These are phyloP conservation scores for Eubasilissa splendida DNA, from an alignment of 2,888 invertebrate species.

Conservation along the genomic window DNA sequence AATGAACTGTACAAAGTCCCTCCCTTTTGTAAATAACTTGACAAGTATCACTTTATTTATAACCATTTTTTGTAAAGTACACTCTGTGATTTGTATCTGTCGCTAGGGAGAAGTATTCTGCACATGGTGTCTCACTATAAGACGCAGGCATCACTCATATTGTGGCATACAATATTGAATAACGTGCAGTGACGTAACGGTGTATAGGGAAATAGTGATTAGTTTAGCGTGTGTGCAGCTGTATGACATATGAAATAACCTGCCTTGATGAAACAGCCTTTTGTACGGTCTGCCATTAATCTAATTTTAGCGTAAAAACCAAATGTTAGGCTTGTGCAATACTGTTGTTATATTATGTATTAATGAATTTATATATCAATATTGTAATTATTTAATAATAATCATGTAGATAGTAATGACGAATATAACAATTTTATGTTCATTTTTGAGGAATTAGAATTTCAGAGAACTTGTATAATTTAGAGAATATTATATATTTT, in stretches of 20 bases:
- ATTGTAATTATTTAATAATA: conserved; percentile 18
- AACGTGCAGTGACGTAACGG: background rate
- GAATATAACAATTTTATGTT: conserved; percentile 32
- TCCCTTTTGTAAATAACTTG: conserved; percentile 14
- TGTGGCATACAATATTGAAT: background rate
- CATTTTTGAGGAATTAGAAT: conserved; percentile 39
- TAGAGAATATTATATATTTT: conserved; percentile 44
- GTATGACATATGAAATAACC: conserved; percentile 48
- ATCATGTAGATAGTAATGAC: conserved; percentile 25
- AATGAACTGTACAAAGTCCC: conserved; percentile 19
- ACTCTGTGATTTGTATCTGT: conserved; percentile 51
- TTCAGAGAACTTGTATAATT: conserved; percentile 38
- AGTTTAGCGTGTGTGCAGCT: conserved; percentile 50
- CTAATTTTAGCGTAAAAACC: conserved; percentile 56
- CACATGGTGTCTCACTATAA: background rate
- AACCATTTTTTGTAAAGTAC: conserved; percentile 37
- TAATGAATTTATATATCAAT: conserved; percentile 40
- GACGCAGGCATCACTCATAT: too few species aligned
- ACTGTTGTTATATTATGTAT: conserved; percentile 52
- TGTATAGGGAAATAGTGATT: conserved; percentile 41
- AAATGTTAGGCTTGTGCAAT: conserved; percentile 59
- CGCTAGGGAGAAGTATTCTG: background rate
- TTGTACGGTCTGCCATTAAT: conserved; percentile 58
- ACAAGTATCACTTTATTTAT: conserved; percentile 34
- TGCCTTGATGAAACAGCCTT: conserved; percentile 58